Evolutionary conservation across 2,888 invertebrate genomes (phyloP).

Genomic region (Trichopria drosophilae): DNA sequence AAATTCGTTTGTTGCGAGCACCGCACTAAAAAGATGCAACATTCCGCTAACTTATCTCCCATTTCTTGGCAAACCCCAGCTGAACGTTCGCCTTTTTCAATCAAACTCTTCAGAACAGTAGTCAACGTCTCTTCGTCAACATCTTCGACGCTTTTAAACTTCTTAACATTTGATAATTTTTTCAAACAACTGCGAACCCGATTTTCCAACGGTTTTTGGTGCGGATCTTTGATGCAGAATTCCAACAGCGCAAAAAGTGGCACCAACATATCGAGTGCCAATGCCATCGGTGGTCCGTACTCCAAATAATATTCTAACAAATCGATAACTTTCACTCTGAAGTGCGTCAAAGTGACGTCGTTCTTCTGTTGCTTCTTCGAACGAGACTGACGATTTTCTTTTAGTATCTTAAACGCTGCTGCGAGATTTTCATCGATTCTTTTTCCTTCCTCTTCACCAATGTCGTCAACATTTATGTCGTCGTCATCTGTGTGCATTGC

Average conservation of each 20-base stretch:
- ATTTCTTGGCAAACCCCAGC: constrained; percentile 69
- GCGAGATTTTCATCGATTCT: constrained; percentile 73
- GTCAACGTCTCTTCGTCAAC: constrained; percentile 63
- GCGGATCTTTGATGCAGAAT: constrained; percentile 70
- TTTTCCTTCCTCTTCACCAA: constrained; percentile 76
- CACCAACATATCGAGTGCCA: constrained; percentile 70
- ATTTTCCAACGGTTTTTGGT: constrained; percentile 69
- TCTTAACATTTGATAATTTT: constrained; percentile 64
- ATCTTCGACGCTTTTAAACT: constrained; percentile 64
- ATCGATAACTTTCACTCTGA: constrained; percentile 74
- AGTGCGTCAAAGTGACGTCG: constrained; percentile 71
- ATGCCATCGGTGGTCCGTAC: constrained; percentile 69
- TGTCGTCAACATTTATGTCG: constrained; percentile 74
- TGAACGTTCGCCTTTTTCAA: constrained; percentile 68
- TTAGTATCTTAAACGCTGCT: constrained; percentile 71
- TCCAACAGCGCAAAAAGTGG: constrained; percentile 71
- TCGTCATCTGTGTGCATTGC: constrained; percentile 67
- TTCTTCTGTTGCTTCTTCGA: constrained; percentile 64
- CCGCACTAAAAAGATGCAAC: constrained; percentile 67
- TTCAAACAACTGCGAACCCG: constrained; percentile 68
- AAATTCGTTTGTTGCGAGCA: constrained; percentile 62
- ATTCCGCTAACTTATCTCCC: constrained; percentile 67
- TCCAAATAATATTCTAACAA: constrained; percentile 74
- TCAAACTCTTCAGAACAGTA: constrained; percentile 61
- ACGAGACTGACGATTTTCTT: constrained; percentile 47